A percentile compares a stretch with the other conserved stretches of the same genome.
Conservation (phyloP, 2,113 vertebrate species). For the Octodon degus region DNA sequence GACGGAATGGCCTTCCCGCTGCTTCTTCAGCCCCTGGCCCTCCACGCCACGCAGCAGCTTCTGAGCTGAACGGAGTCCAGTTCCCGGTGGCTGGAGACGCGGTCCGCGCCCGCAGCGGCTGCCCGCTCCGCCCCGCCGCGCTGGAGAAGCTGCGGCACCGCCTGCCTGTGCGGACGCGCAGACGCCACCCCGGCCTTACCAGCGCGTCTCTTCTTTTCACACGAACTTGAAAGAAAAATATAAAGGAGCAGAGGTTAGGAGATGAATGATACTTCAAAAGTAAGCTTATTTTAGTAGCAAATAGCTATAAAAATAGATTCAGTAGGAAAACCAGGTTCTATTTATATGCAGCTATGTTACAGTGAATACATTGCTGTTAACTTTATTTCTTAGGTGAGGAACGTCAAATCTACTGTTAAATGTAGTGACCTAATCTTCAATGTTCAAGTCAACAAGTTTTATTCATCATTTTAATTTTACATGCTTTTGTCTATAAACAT, state of each 20-base stretch:
- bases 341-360: background rate
- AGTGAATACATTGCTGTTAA: constrained; percentile 25
- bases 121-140: constrained; percentile 23
- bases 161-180: background rate
- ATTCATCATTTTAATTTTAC: constrained; percentile 22
- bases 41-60: constrained; percentile 71
- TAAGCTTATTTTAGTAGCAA: constrained; percentile 11
- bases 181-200: background rate
- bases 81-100: constrained; percentile 61
- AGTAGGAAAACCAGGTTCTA: background rate
- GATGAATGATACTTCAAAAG: background rate
- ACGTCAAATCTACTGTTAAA: background rate
- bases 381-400: background rate
- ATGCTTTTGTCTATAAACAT: background rate
- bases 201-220: background rate
- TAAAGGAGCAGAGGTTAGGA: background rate
- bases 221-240: background rate
- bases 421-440: background rate
- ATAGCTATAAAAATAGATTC: background rate
- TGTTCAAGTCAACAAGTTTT: background rate
- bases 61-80: constrained; percentile 73
- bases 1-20: constrained; percentile 74
- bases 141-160: background rate
- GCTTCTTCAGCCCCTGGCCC: constrained; percentile 72
- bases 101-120: constrained; percentile 58